Evolutionary conservation across 2,797 vertebrate species (phyloP).

Genomic region (Lepidocolaptes lacrymiger): DNA sequence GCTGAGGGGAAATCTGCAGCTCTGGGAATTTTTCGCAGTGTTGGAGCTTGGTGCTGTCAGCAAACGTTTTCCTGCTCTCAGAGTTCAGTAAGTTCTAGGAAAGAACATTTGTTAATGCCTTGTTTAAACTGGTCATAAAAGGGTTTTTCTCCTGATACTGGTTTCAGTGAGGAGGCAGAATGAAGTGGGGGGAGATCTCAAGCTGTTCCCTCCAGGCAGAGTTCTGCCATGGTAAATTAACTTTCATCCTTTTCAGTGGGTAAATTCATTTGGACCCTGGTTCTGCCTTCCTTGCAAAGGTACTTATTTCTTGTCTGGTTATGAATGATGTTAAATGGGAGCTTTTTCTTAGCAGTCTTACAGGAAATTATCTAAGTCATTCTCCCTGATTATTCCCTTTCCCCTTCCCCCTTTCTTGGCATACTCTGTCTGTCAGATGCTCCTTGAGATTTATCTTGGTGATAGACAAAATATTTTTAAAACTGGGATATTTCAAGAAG

Average conservation of each 20-base stretch:
- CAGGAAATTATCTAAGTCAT: slow-evolving; percentile 16
- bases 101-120: background rate
- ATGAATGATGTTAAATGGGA: background rate
- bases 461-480: slow-evolving; percentile 43
- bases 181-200: background rate
- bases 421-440: background rate
- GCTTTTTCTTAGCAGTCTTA: background rate
- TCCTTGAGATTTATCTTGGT: slow-evolving; percentile 41
- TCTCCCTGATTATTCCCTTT: background rate
- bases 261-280: background rate
- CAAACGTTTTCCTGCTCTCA: background rate
- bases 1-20: background rate
- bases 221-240: background rate
- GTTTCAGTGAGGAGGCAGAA: background rate
- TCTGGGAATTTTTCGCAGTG: background rate
- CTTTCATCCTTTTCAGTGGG: background rate
- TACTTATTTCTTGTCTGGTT: background rate
- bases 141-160: background rate
- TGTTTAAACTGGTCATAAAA: background rate
- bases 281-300: background rate
- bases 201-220: background rate
- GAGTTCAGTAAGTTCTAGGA: background rate
- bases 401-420: background rate
- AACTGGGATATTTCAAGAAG: slow-evolving; percentile 57
- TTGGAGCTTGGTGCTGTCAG: background rate